phyloP scores from a whole-genome alignment of 2,888 invertebrate genomes.

The Thelaira solivaga region DNA sequence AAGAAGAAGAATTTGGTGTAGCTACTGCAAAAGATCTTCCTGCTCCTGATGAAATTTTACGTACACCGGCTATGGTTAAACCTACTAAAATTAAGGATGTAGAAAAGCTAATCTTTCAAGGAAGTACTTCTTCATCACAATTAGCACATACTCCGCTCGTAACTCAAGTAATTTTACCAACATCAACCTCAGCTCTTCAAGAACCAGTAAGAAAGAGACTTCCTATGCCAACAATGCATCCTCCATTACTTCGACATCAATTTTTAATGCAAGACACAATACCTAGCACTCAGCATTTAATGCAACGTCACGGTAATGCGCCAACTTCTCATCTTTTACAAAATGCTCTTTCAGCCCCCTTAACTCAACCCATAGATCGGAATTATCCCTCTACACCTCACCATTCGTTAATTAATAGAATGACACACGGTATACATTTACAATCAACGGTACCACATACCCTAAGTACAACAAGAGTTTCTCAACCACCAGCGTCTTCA shows the following conservation, averaged over 20 bases:
- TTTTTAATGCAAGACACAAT: constrained; percentile 67
- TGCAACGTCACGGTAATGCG: constrained; percentile 70
- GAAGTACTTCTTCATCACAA: background rate
- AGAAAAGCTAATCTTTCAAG: constrained; percentile 30
- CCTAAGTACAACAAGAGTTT: constrained; percentile 19
- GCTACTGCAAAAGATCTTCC: constrained; percentile 79
- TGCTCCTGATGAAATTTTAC: constrained; percentile 74
- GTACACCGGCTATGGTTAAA: constrained; percentile 61
- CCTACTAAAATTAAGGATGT: constrained; percentile 64
- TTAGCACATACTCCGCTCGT: constrained; percentile 34
- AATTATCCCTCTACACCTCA: constrained; percentile 66
- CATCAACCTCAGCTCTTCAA: constrained; percentile 74
- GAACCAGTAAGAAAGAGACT: constrained; percentile 75
- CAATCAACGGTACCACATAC: constrained; percentile 34
- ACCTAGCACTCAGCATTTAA: constrained; percentile 66
- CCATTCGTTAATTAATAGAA: constrained; percentile 48
- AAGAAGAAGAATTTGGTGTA: constrained; percentile 81
- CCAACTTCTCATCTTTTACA: constrained; percentile 71
- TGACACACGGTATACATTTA: constrained; percentile 38
- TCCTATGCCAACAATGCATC: constrained; percentile 76
- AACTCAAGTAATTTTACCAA: constrained; percentile 61
- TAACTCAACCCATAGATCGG: constrained; percentile 71
- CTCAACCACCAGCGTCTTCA: constrained; percentile 47
- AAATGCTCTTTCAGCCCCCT: constrained; percentile 74
- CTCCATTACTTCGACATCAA: constrained; percentile 74